Conservation (phyloP, 2,888 invertebrate species). For the Penaeus monodon region DNA sequence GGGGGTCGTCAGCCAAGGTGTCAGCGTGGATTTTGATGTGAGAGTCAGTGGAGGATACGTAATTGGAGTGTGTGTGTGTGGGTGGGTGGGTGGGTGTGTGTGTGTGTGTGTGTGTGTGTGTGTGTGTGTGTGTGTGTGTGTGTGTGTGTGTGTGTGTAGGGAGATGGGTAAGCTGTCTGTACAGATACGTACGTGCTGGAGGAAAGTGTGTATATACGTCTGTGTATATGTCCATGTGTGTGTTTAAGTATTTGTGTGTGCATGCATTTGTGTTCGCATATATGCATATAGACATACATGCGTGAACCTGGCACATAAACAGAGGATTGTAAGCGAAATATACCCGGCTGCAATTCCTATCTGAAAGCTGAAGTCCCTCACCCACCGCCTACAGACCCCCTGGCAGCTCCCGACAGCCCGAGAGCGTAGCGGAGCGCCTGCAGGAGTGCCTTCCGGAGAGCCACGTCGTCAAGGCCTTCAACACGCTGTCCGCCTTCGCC, state of each 20-base stretch:
- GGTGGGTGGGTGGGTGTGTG: not conserved
- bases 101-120: not conserved
- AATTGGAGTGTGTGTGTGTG: not conserved
- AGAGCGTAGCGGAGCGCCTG: conserved; percentile 44
- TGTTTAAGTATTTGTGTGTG: too few relatives aligned
- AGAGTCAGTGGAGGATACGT: too few relatives aligned
- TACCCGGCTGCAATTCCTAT: not conserved
- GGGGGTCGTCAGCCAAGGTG: not conserved
- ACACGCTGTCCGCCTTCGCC: conserved; percentile 61
- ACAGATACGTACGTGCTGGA: too few relatives aligned
- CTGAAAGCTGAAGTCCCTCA: too few relatives aligned
- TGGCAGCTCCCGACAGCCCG: not conserved
- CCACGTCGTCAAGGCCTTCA: conserved; percentile 62
- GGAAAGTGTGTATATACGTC: too few relatives aligned
- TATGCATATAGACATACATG: too few relatives aligned
- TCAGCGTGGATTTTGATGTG: not conserved
- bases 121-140: not conserved
- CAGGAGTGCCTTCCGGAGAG: conserved; percentile 36
- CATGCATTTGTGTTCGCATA: too few relatives aligned
- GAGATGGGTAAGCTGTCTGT: too few relatives aligned
- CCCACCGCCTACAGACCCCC: not conserved
- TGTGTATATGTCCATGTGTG: too few relatives aligned
- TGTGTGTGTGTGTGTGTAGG: not conserved
- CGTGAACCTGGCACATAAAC: too few relatives aligned
- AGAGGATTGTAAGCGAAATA: not conserved